Base-by-base conservation (phyloP, 2,113 vertebrate genomes). In the Ceyx cyanopectus region DNA sequence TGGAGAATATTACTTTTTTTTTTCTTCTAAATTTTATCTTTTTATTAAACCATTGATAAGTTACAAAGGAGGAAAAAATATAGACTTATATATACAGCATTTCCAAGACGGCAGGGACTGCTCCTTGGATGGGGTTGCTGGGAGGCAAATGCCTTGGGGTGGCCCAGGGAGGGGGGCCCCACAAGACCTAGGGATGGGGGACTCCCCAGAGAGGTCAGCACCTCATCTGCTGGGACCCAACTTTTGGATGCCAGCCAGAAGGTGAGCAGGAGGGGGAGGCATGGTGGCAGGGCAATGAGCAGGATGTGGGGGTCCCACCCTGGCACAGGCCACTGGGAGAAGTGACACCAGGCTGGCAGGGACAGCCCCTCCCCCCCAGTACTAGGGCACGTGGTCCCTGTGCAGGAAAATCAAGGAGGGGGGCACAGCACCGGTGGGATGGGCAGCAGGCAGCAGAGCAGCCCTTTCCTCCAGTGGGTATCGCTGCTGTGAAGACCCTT, bases 61-160 rank as follows among this genome's bases (percentile, higher is more conserved):
- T 97, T 97, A 97, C 93, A 97, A 97, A 97, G 95, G 85, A 96
- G 96, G 91, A 96, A 96, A 97, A 97, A 97, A 97, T 96, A 97
- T 81, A 97, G 95, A 97, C 93, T 95, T 89, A 94, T 97, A 96
- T 97, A 61, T 95, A 97, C 97, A 97, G 95, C 93, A 87, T 95
- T 93, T 95, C 81, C 88, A 97, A 92, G 89, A 79, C 95, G 92
- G 94, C 74, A 80, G 87, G 90, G 84, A 86, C 82, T 22, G 65
- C 87, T 72, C 89, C 62, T 83, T 14, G 27, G 66, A 61, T 60
- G 73, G 81, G 75, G 77, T 81, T 84, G 56, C 73, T 77, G 87
- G 81, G 81, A 84, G 73, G 43, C 7, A 0, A 78, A 24, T 81
- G 57, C 81, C n/a, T 62, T 7, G 4, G 56, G 22, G 41, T 60